Evolutionary conservation across 2,113 vertebrate species (phyloP).

Genomic region (Callionymus lyra): DNA sequence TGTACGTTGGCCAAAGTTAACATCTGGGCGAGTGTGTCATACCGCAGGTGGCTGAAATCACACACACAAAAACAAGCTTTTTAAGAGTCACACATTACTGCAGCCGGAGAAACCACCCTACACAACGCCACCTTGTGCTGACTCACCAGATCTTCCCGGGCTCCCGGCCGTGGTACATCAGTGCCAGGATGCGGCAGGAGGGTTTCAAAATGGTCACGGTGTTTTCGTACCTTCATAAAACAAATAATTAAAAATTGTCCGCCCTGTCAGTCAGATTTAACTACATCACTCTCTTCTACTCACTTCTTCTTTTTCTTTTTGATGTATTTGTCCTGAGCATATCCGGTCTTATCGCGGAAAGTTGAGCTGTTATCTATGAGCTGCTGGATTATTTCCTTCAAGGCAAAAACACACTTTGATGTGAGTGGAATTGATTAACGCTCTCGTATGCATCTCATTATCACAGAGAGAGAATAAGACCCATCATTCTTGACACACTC

Average conservation of each 20-base stretch:
- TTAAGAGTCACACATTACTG: not conserved
- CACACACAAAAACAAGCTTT: not conserved
- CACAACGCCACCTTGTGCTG: not conserved
- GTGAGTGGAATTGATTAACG: too few relatives aligned
- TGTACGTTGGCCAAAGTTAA: constrained; percentile 85
- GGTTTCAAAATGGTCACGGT: constrained; percentile 81
- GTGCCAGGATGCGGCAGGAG: constrained; percentile 85
- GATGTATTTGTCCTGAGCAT: constrained; percentile 96
- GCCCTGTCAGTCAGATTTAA: not conserved
- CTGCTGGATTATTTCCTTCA: constrained; percentile 91
- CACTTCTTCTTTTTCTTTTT: constrained; percentile 99
- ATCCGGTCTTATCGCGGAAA: constrained; percentile 92
- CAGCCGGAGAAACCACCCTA: not conserved
- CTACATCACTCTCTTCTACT: constrained; percentile 39
- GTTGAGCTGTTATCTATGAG: constrained; percentile 95
- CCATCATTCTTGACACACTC: too few relatives aligned
- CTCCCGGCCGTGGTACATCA: constrained; percentile 96
- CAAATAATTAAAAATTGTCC: not conserved
- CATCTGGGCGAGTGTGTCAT: constrained; percentile 92
- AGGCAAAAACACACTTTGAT: too few relatives aligned
- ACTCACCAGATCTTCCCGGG: constrained; percentile 95
- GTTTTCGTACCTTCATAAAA: constrained; percentile 79
- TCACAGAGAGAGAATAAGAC: too few relatives aligned
- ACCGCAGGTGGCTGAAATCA: constrained; percentile 78
- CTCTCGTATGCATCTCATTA: too few relatives aligned